A percentile compares a stretch with the other conserved stretches of the same genome.
Evolutionary conservation across 1,140 invertebrate genomes (phyloP).

Genomic region (Drosophila hydei): DNA sequence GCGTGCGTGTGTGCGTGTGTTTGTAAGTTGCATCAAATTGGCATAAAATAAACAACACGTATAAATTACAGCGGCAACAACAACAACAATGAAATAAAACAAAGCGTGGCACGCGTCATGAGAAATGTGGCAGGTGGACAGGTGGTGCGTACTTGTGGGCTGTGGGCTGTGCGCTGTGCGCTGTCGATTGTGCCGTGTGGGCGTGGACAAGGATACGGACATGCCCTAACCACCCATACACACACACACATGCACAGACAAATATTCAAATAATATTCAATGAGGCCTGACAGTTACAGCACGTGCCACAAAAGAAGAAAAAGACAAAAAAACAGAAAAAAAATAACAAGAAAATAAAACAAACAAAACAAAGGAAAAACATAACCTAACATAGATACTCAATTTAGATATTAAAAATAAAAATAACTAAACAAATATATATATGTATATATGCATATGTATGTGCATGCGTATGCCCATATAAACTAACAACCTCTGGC

Average conservation of each 20-base stretch:
- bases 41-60: conserved; percentile 79
- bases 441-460: background rate
- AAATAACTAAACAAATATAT: conserved; percentile 20
- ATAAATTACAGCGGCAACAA: conserved; percentile 68
- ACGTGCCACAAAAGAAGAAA: conserved; percentile 12
- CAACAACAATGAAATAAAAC: conserved; percentile 59
- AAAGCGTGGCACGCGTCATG: conserved; percentile 48
- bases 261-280: conserved; percentile 45
- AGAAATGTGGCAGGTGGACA: conserved; percentile 60
- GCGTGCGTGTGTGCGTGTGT: conserved; percentile 12
- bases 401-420: conserved; percentile 56
- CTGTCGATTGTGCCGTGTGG: conserved; percentile 2
- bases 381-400: conserved; percentile 53
- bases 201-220: background rate
- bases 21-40: conserved; percentile 75
- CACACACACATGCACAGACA: conserved; percentile 1
- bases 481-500: conserved; percentile 6
- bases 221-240: conserved; percentile 7
- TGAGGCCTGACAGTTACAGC: conserved; percentile 25
- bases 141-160: conserved; percentile 8
- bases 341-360: conserved; percentile 1
- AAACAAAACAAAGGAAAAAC: conserved; percentile 3
- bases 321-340: conserved; percentile 3
- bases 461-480: no score
- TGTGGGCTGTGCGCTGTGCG: background rate